Conservation (phyloP, 2,888 invertebrate genomes). For the Pediacus dermestoides region DNA sequence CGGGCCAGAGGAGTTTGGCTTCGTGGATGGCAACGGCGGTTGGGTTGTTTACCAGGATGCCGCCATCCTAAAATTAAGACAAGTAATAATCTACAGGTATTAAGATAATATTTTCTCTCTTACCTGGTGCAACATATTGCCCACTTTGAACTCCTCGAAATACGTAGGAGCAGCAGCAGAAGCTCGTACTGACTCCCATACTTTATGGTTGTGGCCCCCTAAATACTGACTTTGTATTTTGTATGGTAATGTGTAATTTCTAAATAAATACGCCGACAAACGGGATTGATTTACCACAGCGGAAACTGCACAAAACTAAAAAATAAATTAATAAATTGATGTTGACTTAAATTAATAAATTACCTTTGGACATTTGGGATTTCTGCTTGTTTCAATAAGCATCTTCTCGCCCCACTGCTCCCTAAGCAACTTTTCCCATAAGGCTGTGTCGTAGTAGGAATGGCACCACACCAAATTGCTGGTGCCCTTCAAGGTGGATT, state of each 20-base stretch:
- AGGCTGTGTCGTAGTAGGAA: constrained; percentile 79
- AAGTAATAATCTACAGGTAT: background rate
- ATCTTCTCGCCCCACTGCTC: constrained; percentile 59
- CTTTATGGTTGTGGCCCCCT: constrained; percentile 63
- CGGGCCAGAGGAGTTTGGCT: constrained; percentile 76
- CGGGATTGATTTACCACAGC: constrained; percentile 72
- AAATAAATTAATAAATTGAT: constrained; percentile 8
- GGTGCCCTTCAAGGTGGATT: constrained; percentile 63
- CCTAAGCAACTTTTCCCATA: constrained; percentile 75
- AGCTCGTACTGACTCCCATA: constrained; percentile 83
- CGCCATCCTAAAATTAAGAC: constrained; percentile 64
- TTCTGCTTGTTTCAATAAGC: constrained; percentile 57
- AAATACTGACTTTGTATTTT: constrained; percentile 64
- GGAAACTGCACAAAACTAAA: constrained; percentile 70
- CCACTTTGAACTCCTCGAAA: constrained; percentile 75
- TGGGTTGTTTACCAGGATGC: constrained; percentile 82
- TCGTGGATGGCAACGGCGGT: constrained; percentile 84
- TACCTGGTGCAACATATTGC: constrained; percentile 65
- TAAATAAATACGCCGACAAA: constrained; percentile 74
- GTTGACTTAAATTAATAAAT: constrained; percentile 28
- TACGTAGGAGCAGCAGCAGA: constrained; percentile 90
- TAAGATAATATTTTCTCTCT: constrained; percentile 3
- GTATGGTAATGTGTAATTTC: constrained; percentile 75
- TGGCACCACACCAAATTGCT: constrained; percentile 75
- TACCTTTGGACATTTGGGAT: constrained; percentile 57